Conservation (phyloP, 2,113 vertebrate species). For the Upupa epops region DNA sequence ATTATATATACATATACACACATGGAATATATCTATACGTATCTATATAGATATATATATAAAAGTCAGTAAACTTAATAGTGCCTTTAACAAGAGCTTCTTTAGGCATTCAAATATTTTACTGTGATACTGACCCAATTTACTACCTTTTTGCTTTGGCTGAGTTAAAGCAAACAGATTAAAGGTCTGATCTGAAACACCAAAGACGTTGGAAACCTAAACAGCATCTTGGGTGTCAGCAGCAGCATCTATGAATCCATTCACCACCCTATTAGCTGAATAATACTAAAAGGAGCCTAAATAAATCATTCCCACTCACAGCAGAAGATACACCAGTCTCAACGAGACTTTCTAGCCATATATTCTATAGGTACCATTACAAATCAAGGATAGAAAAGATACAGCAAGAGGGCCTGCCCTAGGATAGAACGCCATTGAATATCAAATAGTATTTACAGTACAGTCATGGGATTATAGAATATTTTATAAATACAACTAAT, state of each 20-base stretch:
- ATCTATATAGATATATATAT: conserved; percentile 55
- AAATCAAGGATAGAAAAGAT: conserved; percentile 75
- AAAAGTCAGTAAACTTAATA: conserved; percentile 75
- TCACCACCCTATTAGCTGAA: conserved; percentile 61
- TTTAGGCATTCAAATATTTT: conserved; percentile 70
- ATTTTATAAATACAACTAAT: conserved; percentile 93
- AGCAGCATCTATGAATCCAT: conserved; percentile 67
- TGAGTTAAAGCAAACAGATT: conserved; percentile 70
- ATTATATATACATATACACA: conserved; percentile 69
- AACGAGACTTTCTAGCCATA: conserved; percentile 71
- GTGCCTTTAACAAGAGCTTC: conserved; percentile 68
- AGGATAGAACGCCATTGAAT: conserved; percentile 66
- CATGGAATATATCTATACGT: background rate
- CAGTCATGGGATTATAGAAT: conserved; percentile 79
- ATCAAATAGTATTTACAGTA: conserved; percentile 81
- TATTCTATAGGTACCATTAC: conserved; percentile 69
- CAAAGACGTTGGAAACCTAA: conserved; percentile 39
- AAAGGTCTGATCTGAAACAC: conserved; percentile 59
- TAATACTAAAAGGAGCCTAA: conserved; percentile 62
- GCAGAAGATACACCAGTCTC: conserved; percentile 62
- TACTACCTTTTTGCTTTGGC: conserved; percentile 57
- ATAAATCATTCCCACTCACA: conserved; percentile 73
- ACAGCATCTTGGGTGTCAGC: conserved; percentile 65
- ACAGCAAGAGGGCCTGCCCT: conserved; percentile 83
- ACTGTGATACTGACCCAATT: conserved; percentile 54